Evolutionary conservation across 2,888 invertebrate species (phyloP).

Genomic region (Limnephilus rhombicus): DNA sequence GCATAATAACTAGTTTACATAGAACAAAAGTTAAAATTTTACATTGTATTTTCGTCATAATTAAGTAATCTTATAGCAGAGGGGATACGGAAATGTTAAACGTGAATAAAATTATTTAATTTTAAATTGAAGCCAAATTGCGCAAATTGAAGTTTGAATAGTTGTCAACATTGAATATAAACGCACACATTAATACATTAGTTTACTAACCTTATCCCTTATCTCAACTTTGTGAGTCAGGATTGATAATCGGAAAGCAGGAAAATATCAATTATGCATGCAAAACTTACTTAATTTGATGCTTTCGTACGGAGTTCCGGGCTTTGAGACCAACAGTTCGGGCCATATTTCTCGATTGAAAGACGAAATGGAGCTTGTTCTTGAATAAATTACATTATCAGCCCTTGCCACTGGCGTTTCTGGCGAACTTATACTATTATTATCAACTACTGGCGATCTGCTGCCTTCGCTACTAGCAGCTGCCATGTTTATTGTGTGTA

Average conservation of each 20-base stretch:
- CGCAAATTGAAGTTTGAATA: not conserved
- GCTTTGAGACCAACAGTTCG: constrained; percentile 75
- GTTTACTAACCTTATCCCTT: constrained; percentile 6
- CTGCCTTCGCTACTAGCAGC: constrained; percentile 53
- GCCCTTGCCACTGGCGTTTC: constrained; percentile 24
- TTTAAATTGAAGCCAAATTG: not conserved
- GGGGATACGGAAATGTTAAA: not conserved
- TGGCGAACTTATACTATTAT: constrained; percentile 48
- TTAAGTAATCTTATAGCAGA: not conserved
- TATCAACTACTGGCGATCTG: constrained; percentile 44
- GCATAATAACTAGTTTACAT: not conserved
- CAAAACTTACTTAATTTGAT: constrained; percentile 74
- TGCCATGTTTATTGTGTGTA: constrained; percentile 58
- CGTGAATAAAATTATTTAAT: not conserved
- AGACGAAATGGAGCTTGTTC: constrained; percentile 52
- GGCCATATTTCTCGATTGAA: constrained; percentile 72
- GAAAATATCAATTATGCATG: constrained; percentile 21
- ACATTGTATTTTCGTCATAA: not conserved
- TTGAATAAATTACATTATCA: constrained; percentile 47
- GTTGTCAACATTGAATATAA: constrained; percentile 8
- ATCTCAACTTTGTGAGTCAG: constrained; percentile 19
- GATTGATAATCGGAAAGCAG: constrained; percentile 6
- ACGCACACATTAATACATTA: not conserved
- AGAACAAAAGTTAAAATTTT: not conserved
- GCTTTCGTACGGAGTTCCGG: constrained; percentile 74